Conservation (phyloP, 1,140 invertebrate genomes). For the Oreohelix idahoensis region DNA sequence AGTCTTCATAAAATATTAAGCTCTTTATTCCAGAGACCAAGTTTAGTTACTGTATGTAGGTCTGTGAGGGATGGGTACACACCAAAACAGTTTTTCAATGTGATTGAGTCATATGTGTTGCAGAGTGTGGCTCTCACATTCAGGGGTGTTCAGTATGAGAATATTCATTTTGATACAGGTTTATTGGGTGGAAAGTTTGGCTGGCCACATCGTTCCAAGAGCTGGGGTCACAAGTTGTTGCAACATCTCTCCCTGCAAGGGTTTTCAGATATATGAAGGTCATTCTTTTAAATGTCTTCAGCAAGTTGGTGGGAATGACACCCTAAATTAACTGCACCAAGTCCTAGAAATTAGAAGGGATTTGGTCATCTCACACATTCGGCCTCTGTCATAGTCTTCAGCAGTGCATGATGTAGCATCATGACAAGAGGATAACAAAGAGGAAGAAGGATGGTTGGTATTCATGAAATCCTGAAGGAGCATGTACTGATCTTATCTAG, state of each 20-base stretch:
- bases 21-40: conserved; percentile 19
- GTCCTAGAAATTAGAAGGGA: too few species aligned
- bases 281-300: too few species aligned
- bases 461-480: too few species aligned
- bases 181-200: conserved; percentile 62
- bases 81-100: conserved; percentile 46
- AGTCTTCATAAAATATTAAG: conserved; percentile 45
- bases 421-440: too few species aligned
- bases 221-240: neutral
- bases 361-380: too few species aligned
- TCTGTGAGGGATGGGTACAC: conserved; percentile 63
- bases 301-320: too few species aligned
- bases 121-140: conserved; percentile 43
- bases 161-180: conserved; percentile 53
- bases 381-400: too few species aligned
- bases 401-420: too few species aligned
- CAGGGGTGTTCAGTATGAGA: conserved; percentile 38
- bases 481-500: too few species aligned
- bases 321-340: too few species aligned
- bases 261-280: neutral
- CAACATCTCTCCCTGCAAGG: neutral
- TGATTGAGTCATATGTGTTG: conserved; percentile 51
- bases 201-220: conserved; percentile 50
- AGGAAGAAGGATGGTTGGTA: too few species aligned
- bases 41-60: conserved; percentile 57